Evolutionary conservation across 2,797 vertebrate species (phyloP), one percentile per base, ranked within the genome.

Genomic region (Intellagama lesueurii): DNA sequence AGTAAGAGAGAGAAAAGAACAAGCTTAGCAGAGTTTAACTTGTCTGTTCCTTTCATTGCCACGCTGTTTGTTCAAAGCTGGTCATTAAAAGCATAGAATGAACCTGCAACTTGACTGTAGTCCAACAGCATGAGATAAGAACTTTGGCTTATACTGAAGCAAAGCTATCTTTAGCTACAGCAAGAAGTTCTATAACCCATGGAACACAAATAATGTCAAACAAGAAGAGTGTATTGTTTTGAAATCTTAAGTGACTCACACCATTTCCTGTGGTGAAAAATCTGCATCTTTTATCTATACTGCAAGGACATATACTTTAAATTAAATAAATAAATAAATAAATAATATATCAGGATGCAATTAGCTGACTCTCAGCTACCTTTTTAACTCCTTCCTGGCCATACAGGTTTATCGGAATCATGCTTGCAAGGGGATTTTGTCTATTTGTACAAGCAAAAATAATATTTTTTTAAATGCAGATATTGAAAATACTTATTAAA

Each of bases 231-330:
- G 88, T 91, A 82, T 93, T 90, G 87, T 90, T 86, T 94, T 91
- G 91, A 86, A 92, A 32, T 70, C 95, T 78, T 77, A 94, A 96
- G 95, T 94, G 95, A 94, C 93, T 94, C 94, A 95, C 94, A 92
- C 95, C 91, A 88, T 92, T 96, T 96, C 94, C 92, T 95, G 92
- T 92, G 95, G 95, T 96, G 93, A 96, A 96, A 96, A 96, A 92
- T 88, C 92, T 69, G 83, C 91, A 92, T 49, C 90, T 76, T n/a
- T 88, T 89, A 92, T 94, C 92, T 93, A 94, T 14, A 81, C 85
- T 94, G 82, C 91, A 94, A 89, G 90, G 92, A 94, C 95, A 90
- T 79, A 95, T 40, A 40, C 40, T 40, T 40, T 40, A 40, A 40
- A 40, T 40, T 40, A 40, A 40, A 40, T 40, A 40, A 40, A 40